Percentiles rank a stretch among this genome's conserved stretches.
Conservation (phyloP, 2,888 invertebrate species). For the Drosophila lutescens region DNA sequence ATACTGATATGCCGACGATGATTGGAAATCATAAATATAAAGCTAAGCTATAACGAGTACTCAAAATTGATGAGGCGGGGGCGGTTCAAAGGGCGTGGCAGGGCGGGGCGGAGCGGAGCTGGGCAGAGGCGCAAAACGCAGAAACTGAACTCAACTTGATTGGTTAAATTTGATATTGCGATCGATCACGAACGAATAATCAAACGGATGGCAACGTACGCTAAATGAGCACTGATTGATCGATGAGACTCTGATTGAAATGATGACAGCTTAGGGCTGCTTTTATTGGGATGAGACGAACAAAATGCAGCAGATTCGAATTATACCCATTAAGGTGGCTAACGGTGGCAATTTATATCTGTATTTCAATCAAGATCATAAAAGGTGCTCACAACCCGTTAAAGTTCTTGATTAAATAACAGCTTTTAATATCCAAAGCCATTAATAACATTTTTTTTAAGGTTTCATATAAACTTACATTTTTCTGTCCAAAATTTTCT, state of each 20-base stretch:
- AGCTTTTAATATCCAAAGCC: too few relatives aligned
- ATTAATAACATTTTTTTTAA: too few relatives aligned
- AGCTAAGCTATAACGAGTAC: conserved; percentile 47
- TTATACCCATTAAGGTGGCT: not conserved
- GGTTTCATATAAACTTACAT: too few relatives aligned
- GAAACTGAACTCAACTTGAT: conserved; percentile 49
- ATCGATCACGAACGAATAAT: conserved; percentile 38
- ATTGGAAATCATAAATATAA: conserved; percentile 49
- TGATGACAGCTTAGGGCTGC: conserved; percentile 41
- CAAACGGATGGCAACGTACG: conserved; percentile 33
- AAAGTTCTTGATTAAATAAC: not conserved
- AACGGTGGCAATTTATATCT: not conserved
- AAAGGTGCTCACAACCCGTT: conserved; percentile 13
- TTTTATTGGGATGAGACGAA: conserved; percentile 12
- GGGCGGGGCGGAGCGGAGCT: conserved; percentile 29
- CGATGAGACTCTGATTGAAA: conserved; percentile 45
- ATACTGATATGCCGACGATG: conserved; percentile 23
- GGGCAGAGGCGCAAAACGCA: conserved; percentile 27
- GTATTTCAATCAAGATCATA: not conserved
- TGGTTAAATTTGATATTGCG: conserved; percentile 53
- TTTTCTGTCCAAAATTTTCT: too few relatives aligned
- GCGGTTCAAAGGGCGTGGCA: conserved; percentile 40
- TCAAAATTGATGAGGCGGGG: conserved; percentile 51
- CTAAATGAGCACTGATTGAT: conserved; percentile 72
- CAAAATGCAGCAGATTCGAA: conserved; percentile 33